phyloP scores from a whole-genome alignment of 2,113 vertebrate genomes.

The Cyanocitta stelleri region DNA sequence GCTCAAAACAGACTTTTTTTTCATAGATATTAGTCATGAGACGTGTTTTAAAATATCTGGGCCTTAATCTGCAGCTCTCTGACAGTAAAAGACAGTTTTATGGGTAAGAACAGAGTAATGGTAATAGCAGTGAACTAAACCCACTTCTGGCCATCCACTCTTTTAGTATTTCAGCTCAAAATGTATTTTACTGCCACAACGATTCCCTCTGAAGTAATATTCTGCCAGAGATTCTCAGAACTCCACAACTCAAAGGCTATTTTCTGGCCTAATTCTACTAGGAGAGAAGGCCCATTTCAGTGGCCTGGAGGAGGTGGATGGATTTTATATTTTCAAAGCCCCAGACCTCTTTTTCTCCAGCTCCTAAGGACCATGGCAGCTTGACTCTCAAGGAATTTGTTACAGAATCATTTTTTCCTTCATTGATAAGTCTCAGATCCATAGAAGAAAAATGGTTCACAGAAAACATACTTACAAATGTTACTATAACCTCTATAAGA shows the following conservation, averaged over 20 bases:
- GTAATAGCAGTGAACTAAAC: not conserved
- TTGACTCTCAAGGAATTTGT: not conserved
- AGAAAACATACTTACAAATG: not conserved
- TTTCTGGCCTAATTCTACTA: not conserved
- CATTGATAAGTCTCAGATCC: not conserved
- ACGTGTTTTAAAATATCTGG: not conserved
- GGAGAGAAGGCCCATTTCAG: not conserved
- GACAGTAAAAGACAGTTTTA: not conserved
- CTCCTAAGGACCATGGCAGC: not conserved
- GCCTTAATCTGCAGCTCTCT: not conserved
- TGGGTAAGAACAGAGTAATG: not conserved
- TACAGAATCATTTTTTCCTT: not conserved
- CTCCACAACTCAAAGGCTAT: not conserved
- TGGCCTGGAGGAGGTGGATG: not conserved
- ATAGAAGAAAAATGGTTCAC: not conserved
- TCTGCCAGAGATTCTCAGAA: not conserved
- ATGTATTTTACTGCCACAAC: not conserved
- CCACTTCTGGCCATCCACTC: not conserved
- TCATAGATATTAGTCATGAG: not conserved
- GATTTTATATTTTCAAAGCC: not conserved
- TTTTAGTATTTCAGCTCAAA: not conserved
- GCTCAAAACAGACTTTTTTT: not conserved
- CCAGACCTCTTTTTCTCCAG: not conserved
- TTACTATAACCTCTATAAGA: not conserved
- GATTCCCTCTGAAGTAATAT: not conserved